Percentiles rank a stretch among this genome's conserved stretches.
Evolutionary conservation across 2,797 vertebrate species (phyloP).

Genomic region (Muscicapa comitata): DNA sequence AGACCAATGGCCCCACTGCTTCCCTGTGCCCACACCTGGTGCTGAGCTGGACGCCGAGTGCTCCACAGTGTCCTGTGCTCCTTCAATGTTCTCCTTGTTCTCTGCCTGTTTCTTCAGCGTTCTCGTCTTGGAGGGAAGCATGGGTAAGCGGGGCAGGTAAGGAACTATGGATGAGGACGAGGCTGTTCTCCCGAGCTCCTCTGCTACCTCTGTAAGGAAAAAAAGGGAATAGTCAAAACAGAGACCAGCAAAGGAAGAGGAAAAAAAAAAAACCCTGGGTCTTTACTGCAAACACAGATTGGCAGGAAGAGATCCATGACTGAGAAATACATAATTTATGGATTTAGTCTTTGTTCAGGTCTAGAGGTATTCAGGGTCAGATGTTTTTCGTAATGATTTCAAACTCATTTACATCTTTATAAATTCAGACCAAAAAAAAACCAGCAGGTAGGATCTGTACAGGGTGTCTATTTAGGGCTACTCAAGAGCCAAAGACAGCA

Average conservation of each 20-base stretch:
- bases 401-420: neutral
- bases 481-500: neutral
- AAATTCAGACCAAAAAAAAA: neutral
- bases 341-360: neutral
- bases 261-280: neutral
- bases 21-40: slow-evolving; percentile 82
- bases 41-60: slow-evolving; percentile 82
- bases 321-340: neutral
- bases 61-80: slow-evolving; percentile 79
- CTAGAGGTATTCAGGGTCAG: neutral
- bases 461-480: neutral
- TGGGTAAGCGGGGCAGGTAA: slow-evolving; percentile 87
- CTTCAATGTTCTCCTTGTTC: slow-evolving; percentile 98
- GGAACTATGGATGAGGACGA: slow-evolving; percentile 85
- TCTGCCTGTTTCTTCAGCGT: slow-evolving; percentile 92
- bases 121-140: slow-evolving; percentile 93
- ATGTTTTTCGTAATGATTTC: neutral
- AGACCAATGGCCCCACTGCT: neutral
- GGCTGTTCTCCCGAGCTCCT: slow-evolving; percentile 93
- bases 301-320: neutral
- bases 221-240: neutral
- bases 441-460: neutral
- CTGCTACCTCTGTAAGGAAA: slow-evolving; percentile 87
- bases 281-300: neutral
- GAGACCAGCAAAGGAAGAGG: neutral